Conservation (phyloP, 1,140 invertebrate species). For the Aphaenogaster rudis region DNA sequence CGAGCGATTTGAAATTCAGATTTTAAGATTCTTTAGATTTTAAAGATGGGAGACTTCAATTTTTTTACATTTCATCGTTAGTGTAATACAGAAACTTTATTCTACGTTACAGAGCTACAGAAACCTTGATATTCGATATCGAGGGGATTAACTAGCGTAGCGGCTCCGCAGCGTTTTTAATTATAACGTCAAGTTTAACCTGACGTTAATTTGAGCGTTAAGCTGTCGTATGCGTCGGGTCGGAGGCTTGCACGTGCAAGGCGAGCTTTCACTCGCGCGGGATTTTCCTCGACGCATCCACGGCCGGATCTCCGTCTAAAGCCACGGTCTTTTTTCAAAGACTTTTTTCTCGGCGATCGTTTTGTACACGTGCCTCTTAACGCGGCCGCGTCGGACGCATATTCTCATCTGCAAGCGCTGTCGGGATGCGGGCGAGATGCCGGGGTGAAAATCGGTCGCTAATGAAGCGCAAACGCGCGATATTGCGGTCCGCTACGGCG, state of each 20-base stretch:
- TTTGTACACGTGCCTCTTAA: constrained; percentile 53
- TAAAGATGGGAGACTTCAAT: neutral
- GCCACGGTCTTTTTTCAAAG: constrained; percentile 20
- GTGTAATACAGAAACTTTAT: neutral
- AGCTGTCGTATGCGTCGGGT: neutral
- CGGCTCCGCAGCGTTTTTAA: neutral
- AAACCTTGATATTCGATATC: constrained; percentile 25
- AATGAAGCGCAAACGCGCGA: constrained; percentile 52
- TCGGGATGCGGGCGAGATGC: neutral
- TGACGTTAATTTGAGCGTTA: constrained; percentile 45
- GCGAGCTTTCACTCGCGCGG: constrained; percentile 15
- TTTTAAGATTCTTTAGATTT: neutral
- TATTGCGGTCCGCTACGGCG: constrained; percentile 1
- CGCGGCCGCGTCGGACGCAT: neutral
- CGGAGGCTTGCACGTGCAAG: constrained; percentile 10
- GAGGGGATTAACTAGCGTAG: neutral
- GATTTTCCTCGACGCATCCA: constrained; percentile 21
- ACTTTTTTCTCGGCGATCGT: constrained; percentile 9
- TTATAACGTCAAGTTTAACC: constrained; percentile 24
- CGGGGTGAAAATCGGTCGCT: constrained; percentile 20
- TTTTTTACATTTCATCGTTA: neutral
- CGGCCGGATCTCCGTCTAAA: constrained; percentile 9
- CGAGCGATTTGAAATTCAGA: neutral
- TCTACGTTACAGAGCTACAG: neutral
- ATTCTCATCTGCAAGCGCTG: constrained; percentile 30